Evolutionary conservation across 2,888 invertebrate genomes (phyloP), one percentile per base, ranked within the genome.

Genomic region (Adelphocoris suturalis): DNA sequence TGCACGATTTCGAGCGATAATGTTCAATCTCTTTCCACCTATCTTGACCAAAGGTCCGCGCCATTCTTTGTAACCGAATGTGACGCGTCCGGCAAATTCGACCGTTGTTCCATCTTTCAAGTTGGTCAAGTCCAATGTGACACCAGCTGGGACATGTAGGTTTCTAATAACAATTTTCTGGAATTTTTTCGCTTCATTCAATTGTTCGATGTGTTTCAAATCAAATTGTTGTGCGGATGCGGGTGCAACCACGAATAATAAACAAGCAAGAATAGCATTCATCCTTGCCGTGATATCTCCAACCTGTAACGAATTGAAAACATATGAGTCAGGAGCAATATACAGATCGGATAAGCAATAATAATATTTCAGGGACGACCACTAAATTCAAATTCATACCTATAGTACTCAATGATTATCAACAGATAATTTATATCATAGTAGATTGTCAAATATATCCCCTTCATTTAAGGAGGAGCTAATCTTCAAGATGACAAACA

Each of bases 51-150:
- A n/a, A 16, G 85, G 85, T 57, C 85, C 85, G 3, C 11, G 5
- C 85, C 85, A 85, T 85, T 85, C 85, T 61, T 85, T 85, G 61
- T 61, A 85, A 11, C 85, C 85, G 37, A 85, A 85, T 12, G 37
- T 85, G 5, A 57, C 57, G 27, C 27, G 52, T 37, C 85, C 85
- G 11, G 27, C 23, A 27, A 85, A 85, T 28, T 55, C 61, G 16
- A 85, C 61, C 27, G 52, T 52, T 4, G 85, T 85, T 0, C 85
- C 85, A 5, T 48, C 27, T 37, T n/a, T 85, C 37, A 61, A 28
- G 9, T 61, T 27, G n/a, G 57, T 27, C 28, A 85, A 37, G 37
- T 85, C 85, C 57, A 85, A 37, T 2, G 55, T 85, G 57, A 61
- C 57, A 28, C 85, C 85, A 12, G 85, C 85, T 28, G 85, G 85